Percentiles rank a stretch among this genome's conserved stretches.
phyloP scores from a whole-genome alignment of 30 jellyfish, hydroid and myxozoan species.

The Catostylus mosaicus region DNA sequence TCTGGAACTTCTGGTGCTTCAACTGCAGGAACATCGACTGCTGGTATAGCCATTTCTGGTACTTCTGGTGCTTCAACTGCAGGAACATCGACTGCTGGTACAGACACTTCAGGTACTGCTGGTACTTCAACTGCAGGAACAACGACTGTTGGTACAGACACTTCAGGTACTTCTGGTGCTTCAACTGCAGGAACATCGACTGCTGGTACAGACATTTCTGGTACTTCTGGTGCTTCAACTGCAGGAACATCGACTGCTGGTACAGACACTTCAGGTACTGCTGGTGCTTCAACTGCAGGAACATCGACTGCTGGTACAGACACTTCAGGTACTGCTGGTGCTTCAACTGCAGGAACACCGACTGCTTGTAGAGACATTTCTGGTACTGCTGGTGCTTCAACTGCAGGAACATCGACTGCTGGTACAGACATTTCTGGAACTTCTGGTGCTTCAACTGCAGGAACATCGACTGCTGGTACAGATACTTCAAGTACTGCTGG shows the following conservation, averaged over 20 bases:
- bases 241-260: neutral
- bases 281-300: neutral
- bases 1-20: neutral
- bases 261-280: slow-evolving; percentile 4
- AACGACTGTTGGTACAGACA: neutral
- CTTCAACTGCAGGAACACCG: neutral
- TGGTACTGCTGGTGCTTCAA: slow-evolving; percentile 1
- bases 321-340: neutral
- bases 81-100: neutral
- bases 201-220: slow-evolving; percentile 1
- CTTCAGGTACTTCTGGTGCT: neutral
- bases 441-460: neutral
- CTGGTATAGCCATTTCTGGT: neutral
- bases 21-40: neutral
- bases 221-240: slow-evolving; percentile 17
- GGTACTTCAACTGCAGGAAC: slow-evolving; percentile 11
- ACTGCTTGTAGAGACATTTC: neutral
- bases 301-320: slow-evolving; percentile 7
- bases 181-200: neutral
- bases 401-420: neutral
- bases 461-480: slow-evolving; percentile 6
- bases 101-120: neutral
- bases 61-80: neutral
- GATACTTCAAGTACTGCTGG: neutral
- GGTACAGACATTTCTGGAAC: neutral